These are phyloP conservation scores for Psylliodes chrysocephalus DNA, from an alignment of 2,888 invertebrate species.

Conservation along the genomic window DNA sequence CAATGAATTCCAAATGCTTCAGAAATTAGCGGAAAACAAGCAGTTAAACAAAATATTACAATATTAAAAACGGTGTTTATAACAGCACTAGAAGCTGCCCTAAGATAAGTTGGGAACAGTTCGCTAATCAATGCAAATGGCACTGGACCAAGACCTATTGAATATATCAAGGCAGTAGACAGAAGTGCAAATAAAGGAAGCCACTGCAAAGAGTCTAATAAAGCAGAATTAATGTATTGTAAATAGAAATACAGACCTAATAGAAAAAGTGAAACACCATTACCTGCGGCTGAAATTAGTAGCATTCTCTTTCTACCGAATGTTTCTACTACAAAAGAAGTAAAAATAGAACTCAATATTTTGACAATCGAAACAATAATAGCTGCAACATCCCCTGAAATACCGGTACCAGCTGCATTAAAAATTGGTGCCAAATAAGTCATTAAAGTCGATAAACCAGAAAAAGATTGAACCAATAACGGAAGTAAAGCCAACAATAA, in stretches of 20 bases:
- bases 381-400: conserved; percentile 70
- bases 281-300: conserved; percentile 73
- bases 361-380: conserved; percentile 82
- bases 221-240: conserved; percentile 54
- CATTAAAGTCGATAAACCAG: conserved; percentile 28
- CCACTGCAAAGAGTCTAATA: conserved; percentile 67
- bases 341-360: conserved; percentile 74
- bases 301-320: conserved; percentile 77
- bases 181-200: conserved; percentile 76
- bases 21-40: conserved; percentile 29
- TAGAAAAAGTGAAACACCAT: conserved; percentile 70
- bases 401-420: conserved; percentile 15
- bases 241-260: conserved; percentile 72
- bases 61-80: conserved; percentile 30
- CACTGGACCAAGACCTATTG: conserved; percentile 75
- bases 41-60: conserved; percentile 1
- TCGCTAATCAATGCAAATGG: conserved; percentile 86
- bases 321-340: conserved; percentile 78
- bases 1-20: conserved; percentile 16
- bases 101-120: conserved; percentile 80
- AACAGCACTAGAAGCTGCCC: conserved; percentile 68
- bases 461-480: conserved; percentile 7
- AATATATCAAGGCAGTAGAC: conserved; percentile 77
- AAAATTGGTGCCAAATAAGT: conserved; percentile 29
- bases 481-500: conserved; percentile 41